Percentiles rank a stretch among this genome's conserved stretches.
Evolutionary conservation across 2,888 invertebrate genomes (phyloP).

Genomic region (Fragum sueziense): DNA sequence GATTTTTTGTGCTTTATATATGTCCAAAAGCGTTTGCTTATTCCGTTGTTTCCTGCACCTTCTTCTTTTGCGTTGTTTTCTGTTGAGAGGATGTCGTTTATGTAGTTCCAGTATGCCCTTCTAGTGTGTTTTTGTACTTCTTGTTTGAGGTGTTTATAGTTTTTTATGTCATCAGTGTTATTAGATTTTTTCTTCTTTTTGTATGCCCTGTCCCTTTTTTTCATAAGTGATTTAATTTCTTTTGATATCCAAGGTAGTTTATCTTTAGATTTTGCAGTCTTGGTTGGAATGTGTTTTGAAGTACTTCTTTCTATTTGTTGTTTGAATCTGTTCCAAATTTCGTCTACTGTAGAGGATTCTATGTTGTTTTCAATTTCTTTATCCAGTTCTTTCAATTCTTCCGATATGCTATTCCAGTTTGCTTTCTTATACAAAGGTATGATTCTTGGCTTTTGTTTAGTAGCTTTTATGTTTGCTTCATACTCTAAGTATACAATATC

Average conservation of each 20-base stretch:
- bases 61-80: too few species aligned
- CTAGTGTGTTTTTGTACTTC: too few species aligned
- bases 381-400: conserved; percentile 27
- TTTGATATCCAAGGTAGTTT: conserved; percentile 38
- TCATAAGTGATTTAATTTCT: conserved; percentile 5
- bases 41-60: not conserved
- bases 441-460: conserved; percentile 22
- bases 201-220: conserved; percentile 1
- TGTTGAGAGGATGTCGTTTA: not conserved
- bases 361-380: not conserved
- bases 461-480: not conserved
- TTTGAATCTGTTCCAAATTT: not conserved
- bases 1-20: too few species aligned
- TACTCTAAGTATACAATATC: conserved; percentile 40
- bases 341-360: not conserved
- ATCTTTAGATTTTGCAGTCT: too few species aligned
- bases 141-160: not conserved
- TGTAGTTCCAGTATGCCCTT: conserved; percentile 6
- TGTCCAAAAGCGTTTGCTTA: not conserved
- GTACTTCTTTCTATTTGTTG: not conserved
- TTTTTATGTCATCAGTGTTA: not conserved
- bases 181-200: too few species aligned
- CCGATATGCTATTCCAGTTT: conserved; percentile 37
- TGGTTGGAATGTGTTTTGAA: conserved; percentile 27
- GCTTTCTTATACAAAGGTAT: conserved; percentile 55